Percentiles rank a stretch among this genome's conserved stretches.
phyloP scores from a whole-genome alignment of 92 coral and sea anemone species.

The Phenganax stokvisi region DNA sequence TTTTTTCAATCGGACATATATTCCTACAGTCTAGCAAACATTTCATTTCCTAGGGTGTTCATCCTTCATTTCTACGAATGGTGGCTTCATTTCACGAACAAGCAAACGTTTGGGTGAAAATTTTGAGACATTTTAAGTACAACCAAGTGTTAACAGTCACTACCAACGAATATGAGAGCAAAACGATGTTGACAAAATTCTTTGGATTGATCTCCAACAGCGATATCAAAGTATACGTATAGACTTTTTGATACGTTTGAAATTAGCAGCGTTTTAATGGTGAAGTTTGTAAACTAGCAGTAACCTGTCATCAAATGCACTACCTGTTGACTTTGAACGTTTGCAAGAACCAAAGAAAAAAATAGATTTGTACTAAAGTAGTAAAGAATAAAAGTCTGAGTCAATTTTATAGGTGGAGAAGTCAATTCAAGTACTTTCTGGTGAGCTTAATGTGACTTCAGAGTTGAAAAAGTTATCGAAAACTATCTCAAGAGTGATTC shows the following conservation, averaged over 20 bases:
- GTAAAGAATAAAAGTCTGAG: not conserved
- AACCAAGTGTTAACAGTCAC: slow-evolving; percentile 72
- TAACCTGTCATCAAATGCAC: too few species aligned
- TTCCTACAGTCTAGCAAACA: not conserved
- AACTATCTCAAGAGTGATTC: slow-evolving; percentile 77
- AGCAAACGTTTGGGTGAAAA: slow-evolving; percentile 85
- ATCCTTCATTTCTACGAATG: slow-evolving; percentile 81
- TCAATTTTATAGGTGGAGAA: slow-evolving; percentile 67
- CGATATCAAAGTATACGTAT: slow-evolving; percentile 59
- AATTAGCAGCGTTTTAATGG: too few species aligned
- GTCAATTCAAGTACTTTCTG: slow-evolving; percentile 75
- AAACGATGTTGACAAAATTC: slow-evolving; percentile 72
- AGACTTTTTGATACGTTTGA: not conserved
- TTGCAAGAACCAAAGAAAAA: not conserved
- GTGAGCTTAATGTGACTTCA: slow-evolving; percentile 68
- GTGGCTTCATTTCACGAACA: slow-evolving; percentile 85
- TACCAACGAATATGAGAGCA: slow-evolving; percentile 89
- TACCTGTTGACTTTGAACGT: too few species aligned
- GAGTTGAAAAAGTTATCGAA: slow-evolving; percentile 58
- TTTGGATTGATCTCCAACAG: slow-evolving; percentile 60
- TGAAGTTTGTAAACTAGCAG: too few species aligned
- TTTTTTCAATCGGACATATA: not conserved
- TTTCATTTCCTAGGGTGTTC: slow-evolving; percentile 59
- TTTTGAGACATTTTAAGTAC: slow-evolving; percentile 67
- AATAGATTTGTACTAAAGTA: not conserved